Evolutionary conservation across 35 echinoderm and acorn worm species (phyloP).

Genomic region (Diadema setosum): DNA sequence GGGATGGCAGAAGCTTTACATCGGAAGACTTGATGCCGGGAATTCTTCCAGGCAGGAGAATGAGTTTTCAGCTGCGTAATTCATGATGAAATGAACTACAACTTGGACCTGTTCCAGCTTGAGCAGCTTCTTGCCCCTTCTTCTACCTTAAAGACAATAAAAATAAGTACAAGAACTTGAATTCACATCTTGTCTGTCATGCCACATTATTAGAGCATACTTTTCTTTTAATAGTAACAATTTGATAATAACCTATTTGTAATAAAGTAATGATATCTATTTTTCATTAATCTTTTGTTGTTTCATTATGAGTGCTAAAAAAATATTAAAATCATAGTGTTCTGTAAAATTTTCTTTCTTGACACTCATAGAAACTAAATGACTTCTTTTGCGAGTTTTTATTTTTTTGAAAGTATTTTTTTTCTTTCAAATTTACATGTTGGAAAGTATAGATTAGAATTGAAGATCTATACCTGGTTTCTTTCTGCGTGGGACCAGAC

Average conservation of each 20-base stretch:
- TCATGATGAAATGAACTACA: neutral
- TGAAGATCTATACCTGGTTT: neutral
- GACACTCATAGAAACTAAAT: neutral
- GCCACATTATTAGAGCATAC: no score
- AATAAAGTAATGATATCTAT: neutral
- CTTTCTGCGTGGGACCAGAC: conserved; percentile 5
- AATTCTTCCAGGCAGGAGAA: neutral
- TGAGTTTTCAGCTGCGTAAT: conserved; percentile 11
- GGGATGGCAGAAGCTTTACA: conserved; percentile 14
- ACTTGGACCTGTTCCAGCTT: neutral
- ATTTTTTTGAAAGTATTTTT: neutral
- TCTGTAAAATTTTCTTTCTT: neutral
- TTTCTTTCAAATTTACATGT: no score
- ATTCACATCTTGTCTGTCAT: no score
- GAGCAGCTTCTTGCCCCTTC: neutral
- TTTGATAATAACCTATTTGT: neutral
- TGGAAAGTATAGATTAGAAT: no score
- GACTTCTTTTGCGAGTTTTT: neutral
- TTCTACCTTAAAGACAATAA: neutral
- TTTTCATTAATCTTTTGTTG: neutral
- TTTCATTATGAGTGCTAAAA: neutral
- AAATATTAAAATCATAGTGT: neutral
- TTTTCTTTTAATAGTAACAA: neutral
- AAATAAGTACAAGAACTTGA: neutral
- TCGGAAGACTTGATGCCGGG: conserved; percentile 1